Conservation (phyloP, 2,113 vertebrate species). For the Mormoops blainvillei region DNA sequence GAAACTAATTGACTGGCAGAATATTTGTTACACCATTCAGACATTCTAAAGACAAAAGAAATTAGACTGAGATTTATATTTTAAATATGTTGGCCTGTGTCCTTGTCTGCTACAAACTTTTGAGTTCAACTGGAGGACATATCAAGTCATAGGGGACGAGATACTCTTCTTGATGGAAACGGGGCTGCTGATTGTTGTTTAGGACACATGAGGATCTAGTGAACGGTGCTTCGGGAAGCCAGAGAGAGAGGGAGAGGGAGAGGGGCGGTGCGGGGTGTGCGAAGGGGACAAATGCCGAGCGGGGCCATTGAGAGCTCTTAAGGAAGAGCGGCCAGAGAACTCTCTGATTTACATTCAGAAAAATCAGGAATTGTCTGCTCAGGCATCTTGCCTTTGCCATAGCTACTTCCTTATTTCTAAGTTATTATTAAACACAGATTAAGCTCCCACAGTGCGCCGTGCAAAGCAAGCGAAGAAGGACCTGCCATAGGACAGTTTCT, state of each 20-base stretch:
- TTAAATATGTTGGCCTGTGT: neutral
- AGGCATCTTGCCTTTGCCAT: neutral
- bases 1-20: neutral
- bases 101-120: neutral
- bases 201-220: neutral
- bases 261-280: neutral
- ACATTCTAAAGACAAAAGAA: conserved; percentile 37
- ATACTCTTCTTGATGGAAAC: neutral
- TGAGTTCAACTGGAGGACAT: neutral
- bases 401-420: neutral
- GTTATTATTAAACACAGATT: neutral
- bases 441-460: neutral
- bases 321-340: neutral
- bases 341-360: neutral
- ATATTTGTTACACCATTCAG: conserved; percentile 50
- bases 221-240: neutral
- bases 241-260: neutral
- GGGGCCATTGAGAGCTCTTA: neutral
- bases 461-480: neutral
- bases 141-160: neutral
- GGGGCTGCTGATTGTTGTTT: neutral
- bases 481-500: neutral
- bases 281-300: neutral
- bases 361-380: neutral
- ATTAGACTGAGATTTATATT: conserved; percentile 18